Conservation (phyloP, 2,113 vertebrate genomes). For the Brachypodius melanocephalos region DNA sequence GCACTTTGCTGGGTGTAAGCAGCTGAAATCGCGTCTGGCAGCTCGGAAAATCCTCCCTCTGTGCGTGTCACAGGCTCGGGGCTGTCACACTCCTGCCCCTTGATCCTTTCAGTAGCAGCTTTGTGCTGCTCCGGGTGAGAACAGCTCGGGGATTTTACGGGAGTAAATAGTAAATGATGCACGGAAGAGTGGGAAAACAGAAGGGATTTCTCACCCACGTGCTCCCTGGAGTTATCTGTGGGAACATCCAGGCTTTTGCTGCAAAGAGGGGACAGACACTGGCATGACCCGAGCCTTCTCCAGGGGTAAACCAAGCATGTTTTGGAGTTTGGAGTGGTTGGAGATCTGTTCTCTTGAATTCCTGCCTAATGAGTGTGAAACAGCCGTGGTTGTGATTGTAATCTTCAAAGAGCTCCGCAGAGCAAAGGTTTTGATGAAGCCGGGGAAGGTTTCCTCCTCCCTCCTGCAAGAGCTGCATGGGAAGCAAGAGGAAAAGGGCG, state of each 20-base stretch:
- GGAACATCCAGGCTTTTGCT: neutral
- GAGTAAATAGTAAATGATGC: neutral
- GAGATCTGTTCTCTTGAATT: neutral
- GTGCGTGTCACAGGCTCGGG: neutral
- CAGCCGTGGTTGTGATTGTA: neutral
- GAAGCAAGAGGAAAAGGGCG: neutral
- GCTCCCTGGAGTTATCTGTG: neutral
- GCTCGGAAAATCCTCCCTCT: neutral
- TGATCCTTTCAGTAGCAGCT: slow-evolving; percentile 9
- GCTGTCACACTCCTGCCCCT: slow-evolving; percentile 23
- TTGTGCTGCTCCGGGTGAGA: neutral
- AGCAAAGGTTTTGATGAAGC: neutral
- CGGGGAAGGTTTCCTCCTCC: neutral
- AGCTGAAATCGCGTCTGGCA: neutral
- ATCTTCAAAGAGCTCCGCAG: neutral
- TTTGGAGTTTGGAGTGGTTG: neutral
- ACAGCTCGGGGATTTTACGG: neutral
- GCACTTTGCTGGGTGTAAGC: neutral
- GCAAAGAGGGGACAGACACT: neutral
- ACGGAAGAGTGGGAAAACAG: neutral
- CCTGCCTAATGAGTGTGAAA: neutral
- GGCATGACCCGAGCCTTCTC: neutral
- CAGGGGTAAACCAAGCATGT: accelerated
- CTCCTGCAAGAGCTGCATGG: neutral
- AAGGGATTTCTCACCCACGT: neutral